A percentile compares a stretch with the other conserved stretches of the same genome.
These are phyloP conservation scores for Cyclophora punctaria DNA, from an alignment of 2,888 invertebrate species.

Conservation along the genomic window DNA sequence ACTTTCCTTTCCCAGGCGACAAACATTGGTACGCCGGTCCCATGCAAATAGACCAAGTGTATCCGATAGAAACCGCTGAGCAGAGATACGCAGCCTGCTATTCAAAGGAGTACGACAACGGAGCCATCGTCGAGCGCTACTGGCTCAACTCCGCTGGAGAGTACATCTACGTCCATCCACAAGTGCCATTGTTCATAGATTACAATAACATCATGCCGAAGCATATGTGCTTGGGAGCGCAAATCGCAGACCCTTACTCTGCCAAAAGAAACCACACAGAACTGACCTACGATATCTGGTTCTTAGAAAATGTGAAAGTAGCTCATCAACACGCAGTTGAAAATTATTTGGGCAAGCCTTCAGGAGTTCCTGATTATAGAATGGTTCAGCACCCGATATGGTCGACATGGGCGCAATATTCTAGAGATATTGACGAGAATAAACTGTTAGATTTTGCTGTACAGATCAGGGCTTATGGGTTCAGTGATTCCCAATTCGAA, in stretches of 20 bases:
- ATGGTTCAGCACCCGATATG: constrained; percentile 89
- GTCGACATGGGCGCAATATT: constrained; percentile 90
- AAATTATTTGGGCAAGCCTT: constrained; percentile 78
- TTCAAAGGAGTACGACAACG: constrained; percentile 67
- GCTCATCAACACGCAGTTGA: constrained; percentile 79
- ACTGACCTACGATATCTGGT: constrained; percentile 77
- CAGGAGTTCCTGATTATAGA: constrained; percentile 75
- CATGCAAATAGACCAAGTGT: constrained; percentile 73
- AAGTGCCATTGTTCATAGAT: constrained; percentile 81
- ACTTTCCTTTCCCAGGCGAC: constrained; percentile 30
- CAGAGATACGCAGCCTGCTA: constrained; percentile 72
- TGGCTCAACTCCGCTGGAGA: constrained; percentile 84
- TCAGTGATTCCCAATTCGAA: constrained; percentile 84
- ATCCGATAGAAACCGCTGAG: constrained; percentile 75
- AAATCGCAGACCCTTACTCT: constrained; percentile 73
- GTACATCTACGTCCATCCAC: constrained; percentile 77
- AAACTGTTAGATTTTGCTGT: constrained; percentile 78
- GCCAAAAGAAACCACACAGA: constrained; percentile 41
- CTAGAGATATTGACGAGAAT: constrained; percentile 75
- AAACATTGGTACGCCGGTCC: constrained; percentile 82
- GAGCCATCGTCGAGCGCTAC: constrained; percentile 78
- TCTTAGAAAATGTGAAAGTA: constrained; percentile 70
- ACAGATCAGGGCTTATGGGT: constrained; percentile 78
- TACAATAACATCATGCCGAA: constrained; percentile 74
- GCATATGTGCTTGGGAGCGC: constrained; percentile 74